These are phyloP conservation scores for Telenomus remus DNA, from an alignment of 1,140 invertebrate genomes.

Conservation along the genomic window DNA sequence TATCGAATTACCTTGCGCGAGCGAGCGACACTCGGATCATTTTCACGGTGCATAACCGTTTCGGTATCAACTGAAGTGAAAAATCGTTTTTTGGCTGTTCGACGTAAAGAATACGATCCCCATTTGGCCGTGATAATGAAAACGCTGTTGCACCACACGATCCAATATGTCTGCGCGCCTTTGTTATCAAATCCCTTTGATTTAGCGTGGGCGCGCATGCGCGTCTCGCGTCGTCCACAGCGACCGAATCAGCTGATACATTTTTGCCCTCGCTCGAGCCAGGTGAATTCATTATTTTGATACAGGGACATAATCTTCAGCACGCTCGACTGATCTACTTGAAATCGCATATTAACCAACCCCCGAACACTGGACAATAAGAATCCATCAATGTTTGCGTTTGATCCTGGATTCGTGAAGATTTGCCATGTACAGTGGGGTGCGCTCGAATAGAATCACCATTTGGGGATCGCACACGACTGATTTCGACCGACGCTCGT, in stretches of 20 bases:
- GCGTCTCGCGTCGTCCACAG: not conserved
- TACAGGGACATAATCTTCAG: conserved; percentile 11
- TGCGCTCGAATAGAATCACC: conserved; percentile 32
- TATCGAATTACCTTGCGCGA: conserved; percentile 17
- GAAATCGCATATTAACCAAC: conserved; percentile 31
- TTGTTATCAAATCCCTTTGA: conserved; percentile 64
- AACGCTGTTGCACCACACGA: conserved; percentile 41
- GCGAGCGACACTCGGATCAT: conserved; percentile 9
- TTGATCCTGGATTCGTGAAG: conserved; percentile 40
- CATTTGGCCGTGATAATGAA: conserved; percentile 49
- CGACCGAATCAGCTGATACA: conserved; percentile 2
- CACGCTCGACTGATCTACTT: not conserved
- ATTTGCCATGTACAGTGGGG: conserved; percentile 34
- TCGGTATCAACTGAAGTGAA: conserved; percentile 23
- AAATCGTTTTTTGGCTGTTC: conserved; percentile 32
- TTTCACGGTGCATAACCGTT: conserved; percentile 14
- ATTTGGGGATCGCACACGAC: not conserved
- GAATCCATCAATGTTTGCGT: conserved; percentile 33
- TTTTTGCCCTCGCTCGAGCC: conserved; percentile 2
- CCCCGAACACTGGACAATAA: conserved; percentile 26
- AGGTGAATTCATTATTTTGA: conserved; percentile 55
- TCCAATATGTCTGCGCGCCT: conserved; percentile 58
- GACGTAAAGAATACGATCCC: conserved; percentile 25
- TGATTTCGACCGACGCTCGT: conserved; percentile 10
- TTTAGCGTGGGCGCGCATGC: conserved; percentile 25